phyloP scores from a whole-genome alignment of 2,797 vertebrate species.

The Fratercula arctica region DNA sequence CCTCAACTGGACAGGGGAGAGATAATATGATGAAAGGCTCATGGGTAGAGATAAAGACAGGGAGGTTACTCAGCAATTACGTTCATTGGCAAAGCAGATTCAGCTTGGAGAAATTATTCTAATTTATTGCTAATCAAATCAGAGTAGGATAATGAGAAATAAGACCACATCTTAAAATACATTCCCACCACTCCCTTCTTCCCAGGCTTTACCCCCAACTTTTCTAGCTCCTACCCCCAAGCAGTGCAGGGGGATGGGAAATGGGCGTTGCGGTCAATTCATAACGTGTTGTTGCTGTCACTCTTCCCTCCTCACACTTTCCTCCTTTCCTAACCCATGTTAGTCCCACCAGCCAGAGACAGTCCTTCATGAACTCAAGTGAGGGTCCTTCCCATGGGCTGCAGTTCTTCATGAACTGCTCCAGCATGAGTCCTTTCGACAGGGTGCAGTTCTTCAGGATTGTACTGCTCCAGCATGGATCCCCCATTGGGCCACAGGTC shows the following conservation, averaged over 20 bases:
- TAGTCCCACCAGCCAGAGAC: not conserved
- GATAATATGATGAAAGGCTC: not conserved
- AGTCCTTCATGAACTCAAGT: not conserved
- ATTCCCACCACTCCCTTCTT: rapidly evolving
- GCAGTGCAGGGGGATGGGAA: rapidly evolving
- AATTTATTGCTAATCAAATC: not conserved
- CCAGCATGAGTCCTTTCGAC: not conserved
- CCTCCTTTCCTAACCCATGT: not conserved
- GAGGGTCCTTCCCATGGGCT: not conserved
- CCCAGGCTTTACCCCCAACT: not conserved
- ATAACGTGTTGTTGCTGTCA: rapidly evolving
- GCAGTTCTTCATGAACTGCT: not conserved
- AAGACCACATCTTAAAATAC: not conserved
- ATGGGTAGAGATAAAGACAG: not conserved
- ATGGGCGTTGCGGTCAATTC: not conserved
- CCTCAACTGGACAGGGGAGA: not conserved
- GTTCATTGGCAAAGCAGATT: not conserved
- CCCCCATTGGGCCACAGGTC: rapidly evolving
- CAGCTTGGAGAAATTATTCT: not conserved
- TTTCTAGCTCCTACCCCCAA: not conserved
- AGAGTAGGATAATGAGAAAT: not conserved
- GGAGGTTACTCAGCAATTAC: not conserved
- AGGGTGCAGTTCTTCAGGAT: not conserved
- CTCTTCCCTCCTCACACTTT: not conserved
- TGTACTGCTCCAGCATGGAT: not conserved